These are phyloP conservation scores for Phortica okadai DNA, from an alignment of 2,888 invertebrate species.

Conservation along the genomic window DNA sequence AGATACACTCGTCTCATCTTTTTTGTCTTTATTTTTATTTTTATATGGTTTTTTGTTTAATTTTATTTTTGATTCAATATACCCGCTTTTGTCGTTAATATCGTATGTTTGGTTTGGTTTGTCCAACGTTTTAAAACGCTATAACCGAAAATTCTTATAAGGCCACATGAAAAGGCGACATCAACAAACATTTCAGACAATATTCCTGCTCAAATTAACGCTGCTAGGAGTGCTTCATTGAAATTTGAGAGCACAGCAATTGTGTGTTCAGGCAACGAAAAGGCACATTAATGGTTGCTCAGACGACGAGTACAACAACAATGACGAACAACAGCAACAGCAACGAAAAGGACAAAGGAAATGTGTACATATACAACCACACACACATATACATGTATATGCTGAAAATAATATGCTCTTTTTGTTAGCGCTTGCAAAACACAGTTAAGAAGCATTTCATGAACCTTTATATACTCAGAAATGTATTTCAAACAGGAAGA, in stretches of 20 bases:
- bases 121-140: too few species aligned
- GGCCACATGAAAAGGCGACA: constrained; percentile 39
- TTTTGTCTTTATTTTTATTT: neutral
- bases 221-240: constrained; percentile 73
- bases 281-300: constrained; percentile 27
- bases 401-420: constrained; percentile 8
- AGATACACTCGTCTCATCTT: too few species aligned
- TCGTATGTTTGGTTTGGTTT: neutral
- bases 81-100: neutral
- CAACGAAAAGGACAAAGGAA: constrained; percentile 30
- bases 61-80: neutral
- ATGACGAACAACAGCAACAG: neutral
- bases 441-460: neutral
- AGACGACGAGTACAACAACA: neutral
- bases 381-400: constrained; percentile 4
- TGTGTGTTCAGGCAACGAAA: constrained; percentile 24
- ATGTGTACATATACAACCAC: neutral
- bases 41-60: neutral
- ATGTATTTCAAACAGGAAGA: constrained; percentile 5
- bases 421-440: neutral
- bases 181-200: constrained; percentile 3
- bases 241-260: constrained; percentile 62
- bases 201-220: constrained; percentile 26
- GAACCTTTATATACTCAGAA: neutral
- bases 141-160: too few species aligned